Evolutionary conservation across 2,888 invertebrate species (phyloP).

Genomic region (Nomada ferruginata): DNA sequence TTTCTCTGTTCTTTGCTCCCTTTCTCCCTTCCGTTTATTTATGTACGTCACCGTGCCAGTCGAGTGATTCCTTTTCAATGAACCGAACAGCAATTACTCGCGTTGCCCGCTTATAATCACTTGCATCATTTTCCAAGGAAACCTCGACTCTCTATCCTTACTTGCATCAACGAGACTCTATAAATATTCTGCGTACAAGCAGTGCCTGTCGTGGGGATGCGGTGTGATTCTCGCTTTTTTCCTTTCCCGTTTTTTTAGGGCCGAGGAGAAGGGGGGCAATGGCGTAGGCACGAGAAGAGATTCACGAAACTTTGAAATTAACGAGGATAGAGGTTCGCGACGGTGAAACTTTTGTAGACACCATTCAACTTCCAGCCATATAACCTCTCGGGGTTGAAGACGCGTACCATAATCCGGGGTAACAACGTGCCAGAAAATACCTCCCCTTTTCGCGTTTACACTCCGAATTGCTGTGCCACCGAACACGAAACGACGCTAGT

Average conservation of each 20-base stretch:
- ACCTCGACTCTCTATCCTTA: too few relatives aligned
- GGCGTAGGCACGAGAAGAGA: slow-evolving; percentile 56
- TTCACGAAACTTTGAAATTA: slow-evolving; percentile 72
- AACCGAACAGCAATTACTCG: too few relatives aligned
- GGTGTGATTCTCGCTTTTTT: neutral
- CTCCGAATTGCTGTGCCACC: slow-evolving; percentile 7
- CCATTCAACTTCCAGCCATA: slow-evolving; percentile 71
- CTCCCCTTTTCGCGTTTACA: slow-evolving; percentile 36
- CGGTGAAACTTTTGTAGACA: slow-evolving; percentile 68
- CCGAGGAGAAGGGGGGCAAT: neutral
- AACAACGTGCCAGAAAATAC: slow-evolving; percentile 71
- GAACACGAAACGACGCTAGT: slow-evolving; percentile 27
- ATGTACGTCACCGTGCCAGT: too few relatives aligned
- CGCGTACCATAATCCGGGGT: slow-evolving; percentile 70
- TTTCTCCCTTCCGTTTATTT: too few relatives aligned
- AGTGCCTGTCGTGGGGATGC: neutral
- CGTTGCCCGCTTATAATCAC: too few relatives aligned
- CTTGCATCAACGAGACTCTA: neutral
- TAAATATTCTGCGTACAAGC: neutral
- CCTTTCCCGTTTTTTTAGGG: neutral
- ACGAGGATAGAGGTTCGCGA: slow-evolving; percentile 67
- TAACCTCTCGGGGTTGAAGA: slow-evolving; percentile 71
- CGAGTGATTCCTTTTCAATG: too few relatives aligned
- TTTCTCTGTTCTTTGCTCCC: too few relatives aligned
- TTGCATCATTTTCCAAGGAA: too few relatives aligned